Evolutionary conservation across 2,113 vertebrate species (phyloP), one percentile per base, ranked within the genome.

Genomic region (Ibidorhyncha struthersii): DNA sequence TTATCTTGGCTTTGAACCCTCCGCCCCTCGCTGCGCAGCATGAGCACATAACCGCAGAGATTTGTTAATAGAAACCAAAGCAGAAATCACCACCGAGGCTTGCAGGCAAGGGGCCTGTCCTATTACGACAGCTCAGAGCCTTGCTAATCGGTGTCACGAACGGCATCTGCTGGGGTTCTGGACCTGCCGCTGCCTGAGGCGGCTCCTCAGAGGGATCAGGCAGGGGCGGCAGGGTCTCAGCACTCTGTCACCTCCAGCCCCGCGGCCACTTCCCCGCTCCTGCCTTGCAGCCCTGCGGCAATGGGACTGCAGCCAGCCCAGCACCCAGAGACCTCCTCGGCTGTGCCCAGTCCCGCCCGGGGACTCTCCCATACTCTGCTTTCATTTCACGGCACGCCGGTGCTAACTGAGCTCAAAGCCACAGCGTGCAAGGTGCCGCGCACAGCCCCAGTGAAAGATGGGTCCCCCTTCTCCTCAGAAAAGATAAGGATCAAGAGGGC

Each of bases 1-100:
- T 97, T 95, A 8, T 95, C 81, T 96, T 96, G 96, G 96, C 95
- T 76, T 88, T 7, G 73, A 61, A 92, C 38, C 56, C 69, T 62
- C 91, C 6, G 9, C 63, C 89, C 89, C 91, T 84, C 67, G 2
- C 26, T 10, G 84, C 26, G 3, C 95, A 79, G 95, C 73, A 4
- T 69, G 89, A 89, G 66, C 70, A 22, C 18, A 9, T 15, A 82
- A 84, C 94, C 69, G 0, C 91, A 93, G 87, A 25, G 84, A 23
- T 82, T 65, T 82, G 69, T 29, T 55, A 56, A 80, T 22, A 53
- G 84, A 32, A 96, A 90, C 61, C 90, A 85, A 87, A 87, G 93
- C 86, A 89, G 88, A 49, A 82, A 23, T 27, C 88, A 18, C 11
- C 61, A 32, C 52, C 2, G 0, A 58, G 40, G 36, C 61, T 70